Evolutionary conservation across 1,140 invertebrate genomes (phyloP).

Genomic region (Papilio aristodemus): DNA sequence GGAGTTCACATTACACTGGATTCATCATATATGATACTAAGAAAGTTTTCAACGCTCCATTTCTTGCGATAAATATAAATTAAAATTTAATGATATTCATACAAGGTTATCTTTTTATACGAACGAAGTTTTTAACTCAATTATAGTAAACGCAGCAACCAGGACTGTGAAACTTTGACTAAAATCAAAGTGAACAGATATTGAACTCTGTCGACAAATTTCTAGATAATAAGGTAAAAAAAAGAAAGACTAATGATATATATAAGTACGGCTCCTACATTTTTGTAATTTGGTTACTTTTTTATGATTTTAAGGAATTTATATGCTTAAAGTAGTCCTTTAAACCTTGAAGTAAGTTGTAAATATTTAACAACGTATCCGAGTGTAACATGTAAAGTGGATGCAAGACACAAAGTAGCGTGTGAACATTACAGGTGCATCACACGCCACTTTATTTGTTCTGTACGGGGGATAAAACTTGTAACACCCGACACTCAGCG

Average conservation of each 20-base stretch:
- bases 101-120: background rate
- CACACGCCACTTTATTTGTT: conserved; percentile 30
- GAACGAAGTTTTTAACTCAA: background rate
- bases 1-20: conserved; percentile 45
- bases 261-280: too few species aligned
- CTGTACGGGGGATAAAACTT: conserved; percentile 29
- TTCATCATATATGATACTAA: conserved; percentile 48
- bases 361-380: conserved; percentile 24
- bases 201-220: too few species aligned
- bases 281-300: too few species aligned
- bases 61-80: conserved; percentile 48
- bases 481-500: conserved; percentile 25
- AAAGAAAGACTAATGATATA: too few species aligned
- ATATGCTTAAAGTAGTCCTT: background rate
- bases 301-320: background rate
- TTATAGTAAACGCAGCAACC: background rate
- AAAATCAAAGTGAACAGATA: too few species aligned
- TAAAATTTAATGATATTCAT: background rate
- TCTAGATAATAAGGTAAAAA: too few species aligned
- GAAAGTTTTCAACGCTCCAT: conserved; percentile 54
- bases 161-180: background rate
- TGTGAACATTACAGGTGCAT: conserved; percentile 30
- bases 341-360: background rate
- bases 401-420: conserved; percentile 26
- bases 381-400: conserved; percentile 19